phyloP scores from a whole-genome alignment of 2,797 vertebrate genomes.

The Gambelia wislizenii region DNA sequence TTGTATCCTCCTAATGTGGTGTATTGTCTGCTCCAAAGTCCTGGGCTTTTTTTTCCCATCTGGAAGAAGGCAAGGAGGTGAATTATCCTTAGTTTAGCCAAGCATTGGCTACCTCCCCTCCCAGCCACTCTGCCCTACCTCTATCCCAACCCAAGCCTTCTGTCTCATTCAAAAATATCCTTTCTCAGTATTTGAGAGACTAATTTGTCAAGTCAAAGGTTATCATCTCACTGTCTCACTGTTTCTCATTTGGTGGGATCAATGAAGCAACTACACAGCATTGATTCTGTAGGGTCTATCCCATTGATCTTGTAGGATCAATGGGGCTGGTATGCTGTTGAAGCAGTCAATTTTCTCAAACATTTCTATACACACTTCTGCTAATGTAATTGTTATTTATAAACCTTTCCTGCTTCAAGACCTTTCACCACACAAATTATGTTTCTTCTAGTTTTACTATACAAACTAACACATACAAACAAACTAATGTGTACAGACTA shows the following conservation, averaged over 20 bases:
- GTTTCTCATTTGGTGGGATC: constrained; percentile 15
- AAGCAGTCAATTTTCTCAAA: not conserved
- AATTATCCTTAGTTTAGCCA: not conserved
- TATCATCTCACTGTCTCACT: not conserved
- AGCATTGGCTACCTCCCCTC: not conserved
- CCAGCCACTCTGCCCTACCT: not conserved
- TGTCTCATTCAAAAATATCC: not conserved
- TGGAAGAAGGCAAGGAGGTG: not conserved
- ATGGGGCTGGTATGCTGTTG: not conserved
- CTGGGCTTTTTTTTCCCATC: not conserved
- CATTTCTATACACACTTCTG: constrained; percentile 1
- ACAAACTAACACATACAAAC: not conserved
- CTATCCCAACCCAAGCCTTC: not conserved
- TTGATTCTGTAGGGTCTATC: constrained; percentile 4
- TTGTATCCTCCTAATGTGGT: not conserved
- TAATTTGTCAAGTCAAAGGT: not conserved
- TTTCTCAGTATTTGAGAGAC: not conserved
- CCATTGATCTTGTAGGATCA: constrained; percentile 6
- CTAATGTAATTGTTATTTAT: constrained; percentile 19
- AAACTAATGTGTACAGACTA: constrained; percentile 2
- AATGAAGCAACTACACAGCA: constrained; percentile 1
- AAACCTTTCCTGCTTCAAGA: not conserved
- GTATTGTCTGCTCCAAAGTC: not conserved
- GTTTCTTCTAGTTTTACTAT: not conserved
- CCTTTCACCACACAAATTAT: not conserved